These are phyloP conservation scores for Meghimatium bilineatum DNA, from an alignment of 2,888 invertebrate species.

Conservation along the genomic window DNA sequence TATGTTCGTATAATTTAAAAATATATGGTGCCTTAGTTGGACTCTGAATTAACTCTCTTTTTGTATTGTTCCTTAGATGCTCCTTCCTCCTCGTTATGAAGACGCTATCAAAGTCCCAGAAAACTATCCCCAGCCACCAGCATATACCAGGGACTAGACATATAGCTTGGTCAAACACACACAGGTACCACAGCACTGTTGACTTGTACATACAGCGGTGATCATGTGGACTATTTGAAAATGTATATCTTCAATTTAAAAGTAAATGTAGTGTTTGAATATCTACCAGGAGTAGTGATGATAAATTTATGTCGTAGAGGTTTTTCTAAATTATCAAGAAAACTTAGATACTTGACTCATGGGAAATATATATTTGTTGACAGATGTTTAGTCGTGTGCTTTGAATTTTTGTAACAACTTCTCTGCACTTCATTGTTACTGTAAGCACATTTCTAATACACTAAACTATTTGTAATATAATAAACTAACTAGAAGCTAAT, in stretches of 20 bases:
- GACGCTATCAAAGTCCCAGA: slow-evolving; percentile 69
- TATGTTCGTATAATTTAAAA: no score
- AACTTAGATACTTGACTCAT: neutral
- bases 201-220: neutral
- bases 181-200: neutral
- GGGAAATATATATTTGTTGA: neutral
- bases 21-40: no score
- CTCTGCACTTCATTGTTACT: slow-evolving; percentile 1
- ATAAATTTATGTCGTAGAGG: neutral
- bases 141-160: slow-evolving; percentile 55
- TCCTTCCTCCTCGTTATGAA: slow-evolving; percentile 76
- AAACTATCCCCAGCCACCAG: slow-evolving; percentile 58
- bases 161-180: neutral
- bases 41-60: no score
- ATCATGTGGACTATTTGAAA: neutral
- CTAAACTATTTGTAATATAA: neutral
- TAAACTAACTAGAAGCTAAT: neutral
- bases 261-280: neutral
- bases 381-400: neutral
- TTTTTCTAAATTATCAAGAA: neutral
- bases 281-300: neutral
- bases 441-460: neutral
- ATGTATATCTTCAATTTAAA: no score
- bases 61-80: slow-evolving; percentile 64
- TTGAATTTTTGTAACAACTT: neutral